Conservation (phyloP, 2,888 invertebrate species). For the Synanthedon vespiformis region DNA sequence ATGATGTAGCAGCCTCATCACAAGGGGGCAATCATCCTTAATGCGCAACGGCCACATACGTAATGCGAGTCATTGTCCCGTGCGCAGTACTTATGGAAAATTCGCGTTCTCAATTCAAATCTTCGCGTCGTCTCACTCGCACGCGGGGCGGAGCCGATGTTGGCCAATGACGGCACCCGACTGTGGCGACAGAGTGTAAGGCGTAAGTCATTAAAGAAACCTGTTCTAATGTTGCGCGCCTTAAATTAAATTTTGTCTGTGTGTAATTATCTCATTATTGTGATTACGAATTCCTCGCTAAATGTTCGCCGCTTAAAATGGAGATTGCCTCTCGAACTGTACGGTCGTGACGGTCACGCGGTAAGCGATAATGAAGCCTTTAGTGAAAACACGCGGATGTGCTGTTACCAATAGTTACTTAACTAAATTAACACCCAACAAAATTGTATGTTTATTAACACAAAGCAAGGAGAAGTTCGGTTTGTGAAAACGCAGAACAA, state of each 20-base stretch:
- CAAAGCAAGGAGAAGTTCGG: slow-evolving; percentile 46
- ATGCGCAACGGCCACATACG: slow-evolving; percentile 68
- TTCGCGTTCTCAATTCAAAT: slow-evolving; percentile 71
- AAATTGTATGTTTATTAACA: slow-evolving; percentile 47
- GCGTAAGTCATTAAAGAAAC: slow-evolving; percentile 71
- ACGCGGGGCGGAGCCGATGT: slow-evolving; percentile 66
- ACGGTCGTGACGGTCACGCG: slow-evolving; percentile 38
- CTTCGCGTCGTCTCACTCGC: slow-evolving; percentile 66
- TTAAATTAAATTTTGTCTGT: slow-evolving; percentile 71
- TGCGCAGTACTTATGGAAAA: slow-evolving; percentile 70
- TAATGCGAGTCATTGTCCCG: slow-evolving; percentile 71
- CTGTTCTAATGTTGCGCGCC: slow-evolving; percentile 70
- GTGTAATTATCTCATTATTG: slow-evolving; percentile 71
- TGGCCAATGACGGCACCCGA: slow-evolving; percentile 65
- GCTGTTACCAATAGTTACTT: slow-evolving; percentile 7
- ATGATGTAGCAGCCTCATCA: slow-evolving; percentile 68
- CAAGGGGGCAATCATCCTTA: slow-evolving; percentile 69
- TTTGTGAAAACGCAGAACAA: slow-evolving; percentile 59
- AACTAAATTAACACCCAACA: slow-evolving; percentile 42
- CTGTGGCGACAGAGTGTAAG: slow-evolving; percentile 67
- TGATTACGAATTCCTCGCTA: slow-evolving; percentile 67
- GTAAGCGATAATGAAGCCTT: slow-evolving; percentile 34
- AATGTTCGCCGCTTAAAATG: slow-evolving; percentile 63
- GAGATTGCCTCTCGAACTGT: slow-evolving; percentile 47
- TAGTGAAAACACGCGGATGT: slow-evolving; percentile 22